Evolutionary conservation across 2,888 invertebrate species (phyloP), one percentile per base, ranked within the genome.

Genomic region (Candidula unifasciata): DNA sequence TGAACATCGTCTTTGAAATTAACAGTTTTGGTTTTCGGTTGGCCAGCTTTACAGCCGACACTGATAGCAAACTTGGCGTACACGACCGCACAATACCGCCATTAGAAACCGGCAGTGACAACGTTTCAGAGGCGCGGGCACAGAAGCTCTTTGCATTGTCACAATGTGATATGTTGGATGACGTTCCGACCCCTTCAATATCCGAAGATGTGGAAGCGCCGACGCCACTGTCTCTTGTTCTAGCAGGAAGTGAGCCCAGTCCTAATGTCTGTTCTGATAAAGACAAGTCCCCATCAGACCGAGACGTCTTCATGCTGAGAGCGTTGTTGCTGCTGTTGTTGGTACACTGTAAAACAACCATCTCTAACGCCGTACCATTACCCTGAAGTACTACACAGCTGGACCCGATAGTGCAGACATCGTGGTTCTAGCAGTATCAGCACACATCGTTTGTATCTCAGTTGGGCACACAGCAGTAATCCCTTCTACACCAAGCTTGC

Each of bases 1-100:
- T 83, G 71, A 69, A 83, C 83, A 68, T 78, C 79, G 33, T 83
- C 79, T 30, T 71, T 83, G 66, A 83, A 83, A 37, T 83, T 83
- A 0, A 83, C 83, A 57, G 79, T 71, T 52, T 79, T 83, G 60
- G 60, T 68, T 83, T 83, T 52, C 60, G 78, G 35, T 35, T 33
- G 33, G 37, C n/a, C 3, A 66, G 57, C 76, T 80, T 84, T 13
- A 57, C 68, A 30, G 57, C 27, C 37, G 83, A 66, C n/a, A 80
- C 54, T 2, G 66, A 68, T 10, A 76, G 80, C 57, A 10, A 3
- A 44, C 44, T 44, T 10, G 44, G 44, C 44, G 44, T 10, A 44
- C 44, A 68, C 1, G 10, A 6, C 21, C 57, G 57, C 24, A 33
- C 18, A 13, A 8, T 57, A 35, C 33, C 68, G 0, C 16, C 33